phyloP scores from a whole-genome alignment of 2,888 invertebrate species.

The Hydropsyche betteni region DNA sequence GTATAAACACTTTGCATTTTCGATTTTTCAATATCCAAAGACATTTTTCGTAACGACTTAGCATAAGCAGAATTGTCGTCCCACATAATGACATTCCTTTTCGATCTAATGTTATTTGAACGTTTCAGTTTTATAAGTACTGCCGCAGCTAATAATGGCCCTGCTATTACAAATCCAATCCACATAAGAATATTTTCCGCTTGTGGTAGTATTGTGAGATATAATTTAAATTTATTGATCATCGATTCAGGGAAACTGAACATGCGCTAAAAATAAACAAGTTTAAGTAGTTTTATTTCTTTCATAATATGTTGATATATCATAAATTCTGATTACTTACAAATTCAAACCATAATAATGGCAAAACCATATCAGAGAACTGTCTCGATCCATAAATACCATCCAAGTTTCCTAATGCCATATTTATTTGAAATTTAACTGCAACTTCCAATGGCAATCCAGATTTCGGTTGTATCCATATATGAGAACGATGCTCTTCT shows the following conservation, averaged over 20 bases:
- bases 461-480: conserved; percentile 83
- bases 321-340: conserved; percentile 68
- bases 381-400: conserved; percentile 71
- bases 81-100: conserved; percentile 21
- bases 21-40: conserved; percentile 42
- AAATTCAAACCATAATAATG: conserved; percentile 89
- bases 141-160: conserved; percentile 65
- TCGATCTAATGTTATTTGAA: not conserved
- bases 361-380: conserved; percentile 78
- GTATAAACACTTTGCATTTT: conserved; percentile 56
- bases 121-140: conserved; percentile 55
- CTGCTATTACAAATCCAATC: conserved; percentile 63
- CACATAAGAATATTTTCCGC: conserved; percentile 69
- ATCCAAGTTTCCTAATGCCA: conserved; percentile 75
- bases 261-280: conserved; percentile 70
- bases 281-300: no score
- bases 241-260: conserved; percentile 71
- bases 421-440: conserved; percentile 86
- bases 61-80: conserved; percentile 40
- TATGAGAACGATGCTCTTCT: conserved; percentile 72
- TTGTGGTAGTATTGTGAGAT: conserved; percentile 76
- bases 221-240: conserved; percentile 73
- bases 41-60: conserved; percentile 52
- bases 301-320: no score
- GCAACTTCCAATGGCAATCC: conserved; percentile 83